These are phyloP conservation scores for Dermolepida albohirtum DNA, from an alignment of 2,888 invertebrate species.

Conservation along the genomic window DNA sequence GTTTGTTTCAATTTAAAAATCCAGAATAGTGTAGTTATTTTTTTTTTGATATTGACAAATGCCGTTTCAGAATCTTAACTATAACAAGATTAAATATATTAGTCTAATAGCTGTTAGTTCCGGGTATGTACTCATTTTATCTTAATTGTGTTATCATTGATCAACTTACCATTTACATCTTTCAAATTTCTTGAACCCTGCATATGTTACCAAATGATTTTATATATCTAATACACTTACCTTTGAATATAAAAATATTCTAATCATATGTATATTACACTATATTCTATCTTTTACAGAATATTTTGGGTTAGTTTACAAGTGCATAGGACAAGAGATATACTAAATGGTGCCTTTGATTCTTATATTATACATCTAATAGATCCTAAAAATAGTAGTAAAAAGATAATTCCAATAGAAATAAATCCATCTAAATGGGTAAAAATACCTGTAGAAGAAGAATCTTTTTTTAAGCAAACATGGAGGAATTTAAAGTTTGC, in stretches of 20 bases:
- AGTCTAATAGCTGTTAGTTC: slow-evolving; percentile 34
- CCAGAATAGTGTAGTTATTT: neutral
- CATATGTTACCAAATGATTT: neutral
- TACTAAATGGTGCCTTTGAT: slow-evolving; percentile 60
- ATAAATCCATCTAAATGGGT: slow-evolving; percentile 43
- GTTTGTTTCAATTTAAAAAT: slow-evolving; percentile 34
- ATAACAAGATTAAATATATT: slow-evolving; percentile 35
- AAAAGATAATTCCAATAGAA: slow-evolving; percentile 35
- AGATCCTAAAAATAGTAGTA: slow-evolving; percentile 50
- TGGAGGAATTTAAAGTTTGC: slow-evolving; percentile 59
- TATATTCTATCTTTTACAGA: slow-evolving; percentile 17
- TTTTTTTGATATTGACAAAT: slow-evolving; percentile 30
- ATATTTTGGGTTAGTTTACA: slow-evolving; percentile 57
- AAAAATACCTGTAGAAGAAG: slow-evolving; percentile 37
- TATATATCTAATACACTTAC: neutral
- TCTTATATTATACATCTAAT: slow-evolving; percentile 58
- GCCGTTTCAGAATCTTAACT: slow-evolving; percentile 41
- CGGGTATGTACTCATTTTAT: slow-evolving; percentile 21
- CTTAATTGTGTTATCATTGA: neutral
- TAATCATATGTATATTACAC: too few relatives aligned
- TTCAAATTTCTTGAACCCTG: too few relatives aligned
- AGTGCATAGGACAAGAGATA: slow-evolving; percentile 56
- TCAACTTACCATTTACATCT: too few relatives aligned
- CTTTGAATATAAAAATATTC: too few relatives aligned
- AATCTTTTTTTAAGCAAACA: slow-evolving; percentile 46